Evolutionary conservation across 1,140 invertebrate genomes (phyloP).

Genomic region (Aphaenogaster floridana): DNA sequence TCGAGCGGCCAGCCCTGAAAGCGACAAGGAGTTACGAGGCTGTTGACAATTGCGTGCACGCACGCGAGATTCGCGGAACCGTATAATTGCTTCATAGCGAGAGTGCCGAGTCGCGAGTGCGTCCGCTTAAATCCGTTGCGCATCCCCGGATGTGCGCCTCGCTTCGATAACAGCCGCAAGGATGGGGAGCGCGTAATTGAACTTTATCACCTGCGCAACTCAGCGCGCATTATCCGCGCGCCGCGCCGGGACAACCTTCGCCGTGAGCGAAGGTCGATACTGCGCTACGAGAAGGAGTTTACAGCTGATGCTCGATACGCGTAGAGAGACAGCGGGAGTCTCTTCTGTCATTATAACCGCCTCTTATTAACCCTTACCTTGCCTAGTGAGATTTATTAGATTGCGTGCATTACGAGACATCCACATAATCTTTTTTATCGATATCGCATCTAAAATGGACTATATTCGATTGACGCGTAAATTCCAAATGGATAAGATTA

Average conservation of each 20-base stretch:
- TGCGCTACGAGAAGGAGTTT: constrained; percentile 14
- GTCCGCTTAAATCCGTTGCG: constrained; percentile 72
- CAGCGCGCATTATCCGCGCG: constrained; percentile 20
- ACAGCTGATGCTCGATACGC: constrained; percentile 36
- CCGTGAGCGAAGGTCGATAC: constrained; percentile 44
- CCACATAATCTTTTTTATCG: background rate
- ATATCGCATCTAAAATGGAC: background rate
- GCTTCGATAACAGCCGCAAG: constrained; percentile 32
- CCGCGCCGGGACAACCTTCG: constrained; percentile 31
- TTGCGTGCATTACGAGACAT: background rate
- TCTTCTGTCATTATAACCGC: constrained; percentile 24
- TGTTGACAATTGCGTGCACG: constrained; percentile 77
- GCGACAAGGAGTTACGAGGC: constrained; percentile 72
- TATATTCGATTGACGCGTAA: background rate
- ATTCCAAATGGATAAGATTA: background rate
- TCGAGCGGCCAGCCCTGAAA: constrained; percentile 4
- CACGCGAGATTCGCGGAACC: constrained; percentile 78
- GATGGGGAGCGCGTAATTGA: constrained; percentile 72
- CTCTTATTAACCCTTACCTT: constrained; percentile 1
- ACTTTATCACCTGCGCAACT: constrained; percentile 73
- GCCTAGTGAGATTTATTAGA: background rate
- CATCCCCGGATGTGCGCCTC: constrained; percentile 60
- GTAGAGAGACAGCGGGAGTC: background rate
- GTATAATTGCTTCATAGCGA: constrained; percentile 81
- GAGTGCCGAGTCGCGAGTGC: constrained; percentile 36